Base-by-base conservation (phyloP, 92 coral and sea anemone genomes). In the Epizoanthus stellaris region DNA sequence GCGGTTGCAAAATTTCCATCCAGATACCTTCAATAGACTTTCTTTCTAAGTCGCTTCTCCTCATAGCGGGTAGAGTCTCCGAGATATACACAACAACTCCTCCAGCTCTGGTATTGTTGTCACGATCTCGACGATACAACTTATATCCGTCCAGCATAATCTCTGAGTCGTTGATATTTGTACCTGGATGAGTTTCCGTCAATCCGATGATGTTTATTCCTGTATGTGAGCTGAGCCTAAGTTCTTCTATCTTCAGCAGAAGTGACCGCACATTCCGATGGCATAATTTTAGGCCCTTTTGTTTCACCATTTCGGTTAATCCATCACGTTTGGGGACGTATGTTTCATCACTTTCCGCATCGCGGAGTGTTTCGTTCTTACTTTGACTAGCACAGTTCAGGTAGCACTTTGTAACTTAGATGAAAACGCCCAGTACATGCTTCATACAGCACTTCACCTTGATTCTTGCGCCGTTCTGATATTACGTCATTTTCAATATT, bases 31-130 rank as follows among this genome's bases (percentile, higher is more conserved):
- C 86, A 68, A 82, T 42, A 11, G 6, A 1, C 7, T 52, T 42
- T 49, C 47, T 43, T 68, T 82, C 86, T 60, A 82, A 25, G 14
- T 82, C 86, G 40, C 25, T 16, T 49, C 86, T 59, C n/a, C 86
- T 54, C 20, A 53, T 69, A 58, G 76, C 59, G 4, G 63, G 45
- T 20, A 82, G 40, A 53, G 40, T 17, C 13, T 82, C 75, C 30
- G 65, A 62, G 42, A 82, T 25, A 38, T 82, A 82, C 13, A 71
- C 59, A 16, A 82, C 34, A 82, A 82, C 77, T 21, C 77, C 86
- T 25, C 86, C 86, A 43, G 65, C 86, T 68, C 62, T 67, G 21
- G 63, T 45, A 6, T 82, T 45, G n/a, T 73, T 68, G 40, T 47
- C 75, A 38, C 57, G 75, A 25, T 70, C 75, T 19, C 54, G 52